Evolutionary conservation across 1,140 invertebrate species (phyloP).

Genomic region (Ceratitis capitata): DNA sequence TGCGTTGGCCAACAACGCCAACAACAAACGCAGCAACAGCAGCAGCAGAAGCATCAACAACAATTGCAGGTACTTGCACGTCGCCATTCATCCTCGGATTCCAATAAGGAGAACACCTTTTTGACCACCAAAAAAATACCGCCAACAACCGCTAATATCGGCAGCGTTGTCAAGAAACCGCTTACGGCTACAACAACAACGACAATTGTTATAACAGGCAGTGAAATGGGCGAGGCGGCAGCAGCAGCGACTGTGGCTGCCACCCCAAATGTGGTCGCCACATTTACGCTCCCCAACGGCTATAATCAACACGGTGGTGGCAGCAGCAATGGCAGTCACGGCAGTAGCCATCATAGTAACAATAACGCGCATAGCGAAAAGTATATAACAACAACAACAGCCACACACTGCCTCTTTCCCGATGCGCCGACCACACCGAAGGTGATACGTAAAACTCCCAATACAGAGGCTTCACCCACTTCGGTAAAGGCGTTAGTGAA

Average conservation of each 20-base stretch:
- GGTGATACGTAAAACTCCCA: constrained; percentile 65
- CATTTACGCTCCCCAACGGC: constrained; percentile 46
- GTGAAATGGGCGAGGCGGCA: not conserved
- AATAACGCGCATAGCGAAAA: not conserved
- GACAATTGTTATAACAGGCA: not conserved
- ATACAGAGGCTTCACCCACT: constrained; percentile 57
- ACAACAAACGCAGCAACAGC: constrained; percentile 1
- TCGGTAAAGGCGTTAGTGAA: constrained; percentile 63
- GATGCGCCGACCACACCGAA: constrained; percentile 72
- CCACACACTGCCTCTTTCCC: constrained; percentile 64
- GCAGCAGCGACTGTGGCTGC: not conserved
- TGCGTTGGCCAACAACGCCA: not conserved
- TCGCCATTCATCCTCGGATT: constrained; percentile 57
- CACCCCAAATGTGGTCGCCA: constrained; percentile 51
- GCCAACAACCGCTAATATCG: constrained; percentile 43
- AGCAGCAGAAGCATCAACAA: constrained; percentile 43
- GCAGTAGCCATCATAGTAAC: constrained; percentile 9
- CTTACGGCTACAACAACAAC: constrained; percentile 18
- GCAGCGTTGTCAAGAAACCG: not conserved
- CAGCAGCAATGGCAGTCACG: constrained; percentile 19
- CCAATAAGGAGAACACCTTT: constrained; percentile 62
- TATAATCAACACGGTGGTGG: not conserved
- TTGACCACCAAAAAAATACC: constrained; percentile 47
- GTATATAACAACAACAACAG: not conserved
- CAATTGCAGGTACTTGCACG: constrained; percentile 37